Conservation (phyloP, 2,113 vertebrate species). For the Ailurus styani region DNA sequence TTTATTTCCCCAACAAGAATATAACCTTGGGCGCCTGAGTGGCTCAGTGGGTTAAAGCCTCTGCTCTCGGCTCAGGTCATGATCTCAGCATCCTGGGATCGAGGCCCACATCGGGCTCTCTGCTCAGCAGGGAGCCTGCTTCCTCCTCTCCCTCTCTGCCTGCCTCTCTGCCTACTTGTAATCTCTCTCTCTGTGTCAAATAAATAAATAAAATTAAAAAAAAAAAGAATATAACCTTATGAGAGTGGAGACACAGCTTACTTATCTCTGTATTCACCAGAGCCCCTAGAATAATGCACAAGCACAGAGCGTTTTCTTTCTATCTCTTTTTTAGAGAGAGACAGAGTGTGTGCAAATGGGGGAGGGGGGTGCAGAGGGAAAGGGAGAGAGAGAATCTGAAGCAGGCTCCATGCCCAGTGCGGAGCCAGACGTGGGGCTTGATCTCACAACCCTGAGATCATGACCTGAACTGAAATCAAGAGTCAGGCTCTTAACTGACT, state of each 20-base stretch:
- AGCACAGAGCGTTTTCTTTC: neutral
- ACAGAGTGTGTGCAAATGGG: neutral
- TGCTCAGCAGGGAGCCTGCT: too few relatives aligned
- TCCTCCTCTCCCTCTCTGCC: too few relatives aligned
- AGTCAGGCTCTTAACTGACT: neutral
- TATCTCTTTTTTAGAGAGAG: neutral
- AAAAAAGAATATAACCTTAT: neutral
- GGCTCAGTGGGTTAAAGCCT: too few relatives aligned
- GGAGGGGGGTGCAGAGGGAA: neutral
- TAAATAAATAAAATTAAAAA: too few relatives aligned
- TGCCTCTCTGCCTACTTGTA: too few relatives aligned
- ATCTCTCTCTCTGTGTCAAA: too few relatives aligned
- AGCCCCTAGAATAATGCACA: neutral
- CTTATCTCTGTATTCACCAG: neutral
- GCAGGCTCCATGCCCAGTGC: neutral
- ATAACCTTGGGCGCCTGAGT: too few relatives aligned
- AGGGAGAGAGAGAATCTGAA: neutral
- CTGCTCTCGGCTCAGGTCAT: too few relatives aligned
- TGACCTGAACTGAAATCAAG: neutral
- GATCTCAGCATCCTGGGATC: too few relatives aligned
- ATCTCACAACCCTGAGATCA: neutral
- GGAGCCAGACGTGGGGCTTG: neutral
- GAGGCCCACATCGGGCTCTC: too few relatives aligned
- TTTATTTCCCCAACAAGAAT: neutral
- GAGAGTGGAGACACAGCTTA: neutral